Percentiles rank a stretch among this genome's conserved stretches.
Conservation (phyloP, 2,797 vertebrate species). For the Enoplosus armatus region DNA sequence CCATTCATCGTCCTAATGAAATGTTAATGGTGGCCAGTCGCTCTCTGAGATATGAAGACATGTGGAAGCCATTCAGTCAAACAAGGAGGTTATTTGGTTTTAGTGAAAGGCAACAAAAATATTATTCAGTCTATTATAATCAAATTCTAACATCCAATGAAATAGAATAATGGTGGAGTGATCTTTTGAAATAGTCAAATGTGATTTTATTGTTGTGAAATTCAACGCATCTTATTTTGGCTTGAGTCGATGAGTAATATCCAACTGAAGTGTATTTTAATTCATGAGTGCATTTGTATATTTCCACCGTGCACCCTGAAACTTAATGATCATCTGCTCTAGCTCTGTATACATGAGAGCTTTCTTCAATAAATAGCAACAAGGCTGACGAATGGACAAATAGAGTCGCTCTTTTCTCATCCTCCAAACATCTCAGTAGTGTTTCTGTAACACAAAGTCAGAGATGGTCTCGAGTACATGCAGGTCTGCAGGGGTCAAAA, state of each 20-base stretch:
- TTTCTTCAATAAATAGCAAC: constrained; percentile 14
- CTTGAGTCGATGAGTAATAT: background rate
- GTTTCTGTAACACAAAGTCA: background rate
- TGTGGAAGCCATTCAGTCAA: background rate
- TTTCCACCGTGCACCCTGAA: background rate
- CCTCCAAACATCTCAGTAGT: background rate
- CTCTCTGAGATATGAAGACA: background rate
- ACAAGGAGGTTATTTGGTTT: background rate
- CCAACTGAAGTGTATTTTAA: background rate
- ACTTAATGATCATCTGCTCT: background rate
- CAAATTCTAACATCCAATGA: background rate
- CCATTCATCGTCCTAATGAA: background rate
- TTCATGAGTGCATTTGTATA: background rate
- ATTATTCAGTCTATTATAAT: background rate
- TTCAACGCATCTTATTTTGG: background rate
- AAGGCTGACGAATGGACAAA: constrained; percentile 17
- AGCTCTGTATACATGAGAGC: background rate
- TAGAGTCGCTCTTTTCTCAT: constrained; percentile 11
- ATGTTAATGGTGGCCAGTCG: background rate
- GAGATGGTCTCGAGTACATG: background rate
- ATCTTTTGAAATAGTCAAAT: too few species aligned
- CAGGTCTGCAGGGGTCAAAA: constrained; percentile 5
- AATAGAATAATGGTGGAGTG: background rate
- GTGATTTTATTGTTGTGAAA: too few species aligned
- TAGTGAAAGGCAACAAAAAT: background rate